Evolutionary conservation across 2,113 vertebrate genomes (phyloP).

Genomic region (Gallinago undulata): DNA sequence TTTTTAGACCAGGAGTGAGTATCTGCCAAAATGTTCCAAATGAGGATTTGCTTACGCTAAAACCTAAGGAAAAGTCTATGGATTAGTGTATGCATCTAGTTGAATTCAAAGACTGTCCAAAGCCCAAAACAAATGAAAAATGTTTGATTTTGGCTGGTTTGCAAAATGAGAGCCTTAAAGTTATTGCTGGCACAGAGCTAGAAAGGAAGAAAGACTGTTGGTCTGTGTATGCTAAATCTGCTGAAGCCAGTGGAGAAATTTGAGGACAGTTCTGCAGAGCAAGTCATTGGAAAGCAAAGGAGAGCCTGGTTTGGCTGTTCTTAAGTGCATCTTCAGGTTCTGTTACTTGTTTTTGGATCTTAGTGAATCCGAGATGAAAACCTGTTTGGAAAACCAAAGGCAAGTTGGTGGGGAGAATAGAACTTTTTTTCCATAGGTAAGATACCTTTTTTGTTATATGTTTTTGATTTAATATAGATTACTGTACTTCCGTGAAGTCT

Average conservation of each 20-base stretch:
- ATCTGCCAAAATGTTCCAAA: background rate
- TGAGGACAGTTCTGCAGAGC: background rate
- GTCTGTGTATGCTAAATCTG: background rate
- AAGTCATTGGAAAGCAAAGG: background rate
- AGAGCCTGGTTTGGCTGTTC: background rate
- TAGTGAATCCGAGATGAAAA: background rate
- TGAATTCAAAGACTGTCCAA: background rate
- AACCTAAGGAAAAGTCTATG: background rate
- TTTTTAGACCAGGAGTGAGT: background rate
- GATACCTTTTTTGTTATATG: background rate
- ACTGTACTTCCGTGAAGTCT: background rate
- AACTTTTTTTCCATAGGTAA: background rate
- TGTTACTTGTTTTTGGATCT: background rate
- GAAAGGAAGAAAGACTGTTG: background rate
- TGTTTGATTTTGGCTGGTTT: background rate
- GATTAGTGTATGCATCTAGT: background rate
- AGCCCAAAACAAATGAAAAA: background rate
- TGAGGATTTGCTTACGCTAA: rapidly evolving
- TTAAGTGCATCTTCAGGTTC: background rate
- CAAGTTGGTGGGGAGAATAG: background rate
- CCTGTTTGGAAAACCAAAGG: background rate
- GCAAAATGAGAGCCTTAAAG: background rate
- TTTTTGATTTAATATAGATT: background rate
- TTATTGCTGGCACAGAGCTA: background rate
- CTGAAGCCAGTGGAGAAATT: background rate